Evolutionary conservation across 2,113 vertebrate species (phyloP), one percentile per base, ranked within the genome.

Genomic region (Taurulus bubalis): DNA sequence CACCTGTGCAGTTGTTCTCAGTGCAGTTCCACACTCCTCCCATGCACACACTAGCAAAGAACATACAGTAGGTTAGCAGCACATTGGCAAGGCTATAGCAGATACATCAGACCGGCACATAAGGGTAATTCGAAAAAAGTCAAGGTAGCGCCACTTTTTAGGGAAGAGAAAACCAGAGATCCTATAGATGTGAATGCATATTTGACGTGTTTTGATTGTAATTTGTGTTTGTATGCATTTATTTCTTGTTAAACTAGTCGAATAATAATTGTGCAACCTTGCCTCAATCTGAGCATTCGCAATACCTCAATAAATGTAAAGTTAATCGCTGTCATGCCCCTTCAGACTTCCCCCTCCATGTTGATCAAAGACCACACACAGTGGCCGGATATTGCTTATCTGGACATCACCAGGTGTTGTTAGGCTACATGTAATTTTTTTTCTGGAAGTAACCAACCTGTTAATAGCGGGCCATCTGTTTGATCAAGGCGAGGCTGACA

Each of bases 21-120:
- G 98, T 98, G 92, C 98, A 99, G 92, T 99, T 99, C 98, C 98
- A 99, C 91, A 96, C 65, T 68, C 98, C 98, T 85, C 97, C 97
- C 89, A 90, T 89, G 91, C 98, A 99, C 77, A 98, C 84, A 78
- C 98, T 99, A 82, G 62, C 89, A 85, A 86, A 55, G 28, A n/a
- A 83, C 66, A 45, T 4, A 66, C 1, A 49, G 9, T 34, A 16
- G 6, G 32, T 90, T 68, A 78, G 32, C 34, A 49, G 38, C 38
- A 79, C 18, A 0, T 20, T 16, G 18, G 2, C 7, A 34, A 68
- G 18, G 32, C 15, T 38, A 30, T 3, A 45, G 10, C 26, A 16
- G 1, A n/a, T 2, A 24, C 53, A 55, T 28, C 55, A 58, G 55
- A 56, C 24, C 24, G 24, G 34, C 32, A 38, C 20, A 34, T 32